Evolutionary conservation across 2,797 vertebrate species (phyloP), one percentile per base, ranked within the genome.

Genomic region (Galago senegalensis): DNA sequence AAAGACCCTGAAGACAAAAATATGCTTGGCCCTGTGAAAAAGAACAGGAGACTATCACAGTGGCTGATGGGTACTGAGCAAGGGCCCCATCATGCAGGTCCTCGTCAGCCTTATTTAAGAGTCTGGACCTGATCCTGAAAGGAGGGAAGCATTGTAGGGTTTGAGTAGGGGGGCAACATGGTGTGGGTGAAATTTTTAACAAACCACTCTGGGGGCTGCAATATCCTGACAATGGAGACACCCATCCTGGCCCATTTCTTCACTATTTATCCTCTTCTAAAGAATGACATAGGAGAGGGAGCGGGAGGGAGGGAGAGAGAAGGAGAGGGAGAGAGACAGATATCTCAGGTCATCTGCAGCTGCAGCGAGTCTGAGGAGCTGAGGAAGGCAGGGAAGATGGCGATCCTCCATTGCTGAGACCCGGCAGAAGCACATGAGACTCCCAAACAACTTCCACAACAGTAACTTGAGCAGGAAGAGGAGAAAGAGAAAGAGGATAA

Each of bases 281-380:
- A 91, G 75, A 89, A 60, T 63, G 12, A 43, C 46, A 40, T 46
- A 76, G n/a, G 99, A 99, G 98, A 96, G 97, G 92, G 98, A 98
- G 98, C 96, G 95, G 98, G 99, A 98, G 99, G 98, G 99, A 98
- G 98, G 60, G 98, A 95, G 98, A 87, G 98, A 97, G 98, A 97
- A 97, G 23, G 97, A 77, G 97, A 70, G 97, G 79, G 98, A 98
- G 98, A 99, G 99, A 99, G 99, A 99, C 99, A 99, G 99, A 99
- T 99, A 99, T 99, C 99, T 99, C 99, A 99, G 99, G 99, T 99
- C 99, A 99, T 99, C 99, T 99, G 99, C 99, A 99, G 99, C 99
- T 99, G 99, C 98, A 98, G 98, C 98, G 98, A 99, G 98, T 98
- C 98, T 99, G 98, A 98, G 98, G 98, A 98, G 98, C 98, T 98